phyloP scores from a whole-genome alignment of 2,888 invertebrate genomes.

The Polymixis lichenea region DNA sequence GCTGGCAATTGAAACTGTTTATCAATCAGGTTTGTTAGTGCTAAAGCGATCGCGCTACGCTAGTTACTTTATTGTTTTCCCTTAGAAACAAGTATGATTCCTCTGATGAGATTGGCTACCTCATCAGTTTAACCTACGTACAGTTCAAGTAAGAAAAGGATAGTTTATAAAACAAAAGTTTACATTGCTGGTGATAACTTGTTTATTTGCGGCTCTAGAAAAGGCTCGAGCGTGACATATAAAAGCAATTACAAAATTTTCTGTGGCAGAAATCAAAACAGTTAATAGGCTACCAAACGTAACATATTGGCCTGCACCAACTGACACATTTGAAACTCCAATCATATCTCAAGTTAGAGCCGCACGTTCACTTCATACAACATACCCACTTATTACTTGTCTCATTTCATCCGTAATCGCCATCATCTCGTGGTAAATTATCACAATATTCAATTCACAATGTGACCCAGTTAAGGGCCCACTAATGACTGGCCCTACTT shows the following conservation, averaged over 20 bases:
- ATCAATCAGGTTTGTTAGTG: slow-evolving; percentile 5
- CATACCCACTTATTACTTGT: slow-evolving; percentile 58
- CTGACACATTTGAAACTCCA: slow-evolving; percentile 44
- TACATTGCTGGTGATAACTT: no score
- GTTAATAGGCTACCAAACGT: slow-evolving; percentile 9
- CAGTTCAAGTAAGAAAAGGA: neutral
- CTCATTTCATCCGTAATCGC: slow-evolving; percentile 61
- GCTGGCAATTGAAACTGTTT: neutral
- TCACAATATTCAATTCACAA: slow-evolving; percentile 71
- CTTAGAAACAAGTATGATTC: neutral
- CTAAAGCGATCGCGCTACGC: no score
- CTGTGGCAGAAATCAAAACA: slow-evolving; percentile 5
- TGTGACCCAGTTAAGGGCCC: slow-evolving; percentile 68
- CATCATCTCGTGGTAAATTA: slow-evolving; percentile 59
- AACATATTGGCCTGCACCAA: slow-evolving; percentile 22
- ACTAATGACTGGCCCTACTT: slow-evolving; percentile 76
- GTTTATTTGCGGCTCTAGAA: no score
- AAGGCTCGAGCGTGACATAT: no score
- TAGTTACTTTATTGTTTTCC: slow-evolving; percentile 15
- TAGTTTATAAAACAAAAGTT: no score
- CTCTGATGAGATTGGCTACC: neutral
- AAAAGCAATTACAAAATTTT: neutral
- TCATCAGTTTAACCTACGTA: no score
- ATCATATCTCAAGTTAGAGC: slow-evolving; percentile 42
- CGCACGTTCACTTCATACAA: slow-evolving; percentile 41